phyloP scores from a whole-genome alignment of 23 tunicate species.

The Halocynthia roretzi region DNA sequence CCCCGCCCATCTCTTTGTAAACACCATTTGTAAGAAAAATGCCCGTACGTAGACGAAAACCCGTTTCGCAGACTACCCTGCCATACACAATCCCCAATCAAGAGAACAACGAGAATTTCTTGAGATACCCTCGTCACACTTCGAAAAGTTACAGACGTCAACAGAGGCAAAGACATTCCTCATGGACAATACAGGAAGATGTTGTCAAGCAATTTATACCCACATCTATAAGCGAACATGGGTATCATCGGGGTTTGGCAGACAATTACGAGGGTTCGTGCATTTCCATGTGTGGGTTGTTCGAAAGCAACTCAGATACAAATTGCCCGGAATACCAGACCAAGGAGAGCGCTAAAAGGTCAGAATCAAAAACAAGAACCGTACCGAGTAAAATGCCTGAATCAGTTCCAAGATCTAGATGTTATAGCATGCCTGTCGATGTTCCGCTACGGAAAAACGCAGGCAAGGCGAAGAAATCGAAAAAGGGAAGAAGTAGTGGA shows the following conservation, averaged over 20 bases:
- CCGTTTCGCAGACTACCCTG: neutral
- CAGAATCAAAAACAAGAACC: neutral
- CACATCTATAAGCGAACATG: slow-evolving; percentile 16
- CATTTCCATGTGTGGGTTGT: slow-evolving; percentile 20
- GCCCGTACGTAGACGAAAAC: slow-evolving; percentile 10
- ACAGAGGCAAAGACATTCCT: slow-evolving; percentile 19
- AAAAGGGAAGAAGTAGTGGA: slow-evolving; percentile 66
- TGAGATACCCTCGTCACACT: neutral
- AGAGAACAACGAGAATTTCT: neutral
- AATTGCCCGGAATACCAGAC: neutral
- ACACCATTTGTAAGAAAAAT: neutral
- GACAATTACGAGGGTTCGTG: slow-evolving; percentile 2
- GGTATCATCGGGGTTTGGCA: neutral
- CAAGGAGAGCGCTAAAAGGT: neutral
- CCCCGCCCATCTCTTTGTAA: neutral
- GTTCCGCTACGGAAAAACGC: slow-evolving; percentile 47
- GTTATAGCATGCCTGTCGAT: slow-evolving; percentile 51
- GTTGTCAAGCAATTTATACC: slow-evolving; percentile 23
- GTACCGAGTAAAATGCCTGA: neutral
- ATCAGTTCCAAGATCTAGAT: slow-evolving; percentile 1
- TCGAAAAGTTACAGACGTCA: slow-evolving; percentile 2
- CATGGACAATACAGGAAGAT: slow-evolving; percentile 29
- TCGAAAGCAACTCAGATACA: neutral
- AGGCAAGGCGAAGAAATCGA: slow-evolving; percentile 33
- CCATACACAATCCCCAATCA: slow-evolving; percentile 15